Percentiles rank a stretch among this genome's conserved stretches.
phyloP scores from a whole-genome alignment of 53 echinoderm and acorn worm species.

The Temnopleurus reevesii region DNA sequence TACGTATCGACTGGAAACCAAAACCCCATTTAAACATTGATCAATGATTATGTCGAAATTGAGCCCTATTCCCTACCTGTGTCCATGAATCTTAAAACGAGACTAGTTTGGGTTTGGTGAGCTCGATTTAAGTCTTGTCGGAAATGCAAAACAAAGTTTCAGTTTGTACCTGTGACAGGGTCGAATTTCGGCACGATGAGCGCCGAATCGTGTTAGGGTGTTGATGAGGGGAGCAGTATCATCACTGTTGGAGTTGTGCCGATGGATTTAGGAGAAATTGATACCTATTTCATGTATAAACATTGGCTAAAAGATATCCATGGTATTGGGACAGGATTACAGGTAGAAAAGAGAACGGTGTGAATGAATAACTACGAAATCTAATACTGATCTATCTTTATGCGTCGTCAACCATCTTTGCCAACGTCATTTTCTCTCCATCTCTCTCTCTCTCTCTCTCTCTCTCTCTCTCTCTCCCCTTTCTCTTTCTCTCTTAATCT shows the following conservation, averaged over 20 bases:
- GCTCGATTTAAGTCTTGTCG: too few species aligned
- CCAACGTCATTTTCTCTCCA: background rate
- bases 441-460: background rate
- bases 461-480: background rate
- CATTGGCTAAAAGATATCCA: constrained; percentile 42
- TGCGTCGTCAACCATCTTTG: background rate
- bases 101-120: background rate
- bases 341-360: background rate
- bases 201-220: background rate
- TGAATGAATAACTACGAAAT: constrained; percentile 21
- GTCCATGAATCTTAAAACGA: constrained; percentile 30
- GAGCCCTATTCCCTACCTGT: constrained; percentile 12
- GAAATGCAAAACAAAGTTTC: constrained; percentile 7
- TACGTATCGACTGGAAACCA: background rate
- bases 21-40: constrained; percentile 53
- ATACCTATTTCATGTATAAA: constrained; percentile 59
- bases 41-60: constrained; percentile 6
- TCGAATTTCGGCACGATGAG: background rate
- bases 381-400: background rate
- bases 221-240: constrained; percentile 1
- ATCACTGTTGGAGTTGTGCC: background rate
- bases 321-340: constrained; percentile 34
- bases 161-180: background rate
- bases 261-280: constrained; percentile 12
- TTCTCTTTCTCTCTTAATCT: background rate